Conservation (phyloP, 2,888 invertebrate species). For the Galeruca laticollis region DNA sequence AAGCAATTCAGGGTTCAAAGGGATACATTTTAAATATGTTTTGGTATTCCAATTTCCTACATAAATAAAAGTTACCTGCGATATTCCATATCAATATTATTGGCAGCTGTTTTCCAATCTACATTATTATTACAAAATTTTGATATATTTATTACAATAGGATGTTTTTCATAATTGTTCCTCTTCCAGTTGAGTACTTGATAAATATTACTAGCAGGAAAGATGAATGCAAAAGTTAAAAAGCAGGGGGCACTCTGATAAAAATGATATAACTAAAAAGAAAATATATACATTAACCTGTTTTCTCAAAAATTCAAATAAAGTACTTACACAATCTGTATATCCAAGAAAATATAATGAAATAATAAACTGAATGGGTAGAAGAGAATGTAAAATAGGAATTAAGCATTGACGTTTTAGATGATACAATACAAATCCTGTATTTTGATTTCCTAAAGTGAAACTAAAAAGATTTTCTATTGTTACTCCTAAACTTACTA, state of each 20-base stretch:
- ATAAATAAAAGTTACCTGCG: conserved; percentile 69
- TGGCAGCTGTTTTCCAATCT: conserved; percentile 78
- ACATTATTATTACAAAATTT: conserved; percentile 73
- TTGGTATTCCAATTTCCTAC: background rate
- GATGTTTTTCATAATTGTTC: conserved; percentile 79
- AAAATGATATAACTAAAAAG: conserved; percentile 42
- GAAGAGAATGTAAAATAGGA: conserved; percentile 78
- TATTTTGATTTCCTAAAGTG: conserved; percentile 81
- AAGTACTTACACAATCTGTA: conserved; percentile 50
- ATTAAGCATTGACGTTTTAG: conserved; percentile 81
- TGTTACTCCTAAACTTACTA: conserved; percentile 86
- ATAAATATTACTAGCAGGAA: conserved; percentile 70
- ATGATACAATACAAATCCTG: conserved; percentile 85
- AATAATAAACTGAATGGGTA: conserved; percentile 80
- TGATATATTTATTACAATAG: conserved; percentile 76
- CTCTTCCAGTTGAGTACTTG: conserved; percentile 77
- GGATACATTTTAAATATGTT: no score
- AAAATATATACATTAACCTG: background rate
- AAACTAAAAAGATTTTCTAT: conserved; percentile 80
- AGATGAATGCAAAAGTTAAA: conserved; percentile 65
- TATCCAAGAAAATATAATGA: conserved; percentile 67
- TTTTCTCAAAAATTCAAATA: background rate
- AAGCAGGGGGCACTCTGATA: conserved; percentile 55
- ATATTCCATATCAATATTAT: conserved; percentile 80
- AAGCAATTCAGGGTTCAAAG: no score